phyloP scores from a whole-genome alignment of 2,113 vertebrate species.

The Toxostoma redivivum region DNA sequence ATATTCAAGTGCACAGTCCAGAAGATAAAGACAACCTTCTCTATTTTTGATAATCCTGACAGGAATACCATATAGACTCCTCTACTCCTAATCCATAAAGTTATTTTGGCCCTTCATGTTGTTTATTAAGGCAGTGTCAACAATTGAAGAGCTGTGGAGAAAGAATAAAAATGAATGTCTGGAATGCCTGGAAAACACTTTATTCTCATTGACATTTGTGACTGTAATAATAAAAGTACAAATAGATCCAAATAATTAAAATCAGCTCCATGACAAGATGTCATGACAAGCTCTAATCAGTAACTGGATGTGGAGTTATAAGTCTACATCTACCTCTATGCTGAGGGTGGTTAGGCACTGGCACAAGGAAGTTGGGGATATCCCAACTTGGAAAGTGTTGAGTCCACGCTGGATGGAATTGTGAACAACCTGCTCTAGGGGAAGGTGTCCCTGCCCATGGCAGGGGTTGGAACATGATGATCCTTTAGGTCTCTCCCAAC shows the following conservation, averaged over 20 bases:
- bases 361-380: too few species aligned
- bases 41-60: not conserved
- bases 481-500: not conserved
- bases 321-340: accelerated
- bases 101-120: not conserved
- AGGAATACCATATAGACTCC: not conserved
- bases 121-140: not conserved
- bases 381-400: too few species aligned
- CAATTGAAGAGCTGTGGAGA: not conserved
- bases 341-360: not conserved
- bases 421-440: not conserved
- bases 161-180: not conserved
- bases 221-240: not conserved
- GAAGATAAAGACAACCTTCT: not conserved
- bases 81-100: not conserved
- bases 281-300: not conserved
- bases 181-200: not conserved
- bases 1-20: not conserved
- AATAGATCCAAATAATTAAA: not conserved
- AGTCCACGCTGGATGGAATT: not conserved
- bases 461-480: accelerated
- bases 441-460: not conserved
- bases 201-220: accelerated
- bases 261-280: not conserved
- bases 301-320: not conserved